Base-by-base conservation (phyloP, 2,113 vertebrate genomes). In the Neopipo cinnamomea region DNA sequence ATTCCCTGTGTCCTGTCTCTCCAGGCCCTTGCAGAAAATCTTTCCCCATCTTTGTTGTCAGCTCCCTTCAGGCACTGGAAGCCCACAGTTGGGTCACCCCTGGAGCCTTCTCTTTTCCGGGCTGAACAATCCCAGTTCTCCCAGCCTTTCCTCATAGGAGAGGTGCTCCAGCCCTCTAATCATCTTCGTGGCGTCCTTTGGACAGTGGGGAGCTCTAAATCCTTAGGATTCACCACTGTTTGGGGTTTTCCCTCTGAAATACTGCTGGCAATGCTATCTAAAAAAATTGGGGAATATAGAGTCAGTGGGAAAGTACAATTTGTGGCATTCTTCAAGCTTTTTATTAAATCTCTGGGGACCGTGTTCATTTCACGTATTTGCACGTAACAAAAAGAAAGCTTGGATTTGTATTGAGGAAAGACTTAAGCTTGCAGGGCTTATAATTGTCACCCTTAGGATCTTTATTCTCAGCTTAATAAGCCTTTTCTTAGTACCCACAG, bases 381-480 rank as follows among this genome's bases (percentile, higher is more conserved):
- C 37, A 59, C 0, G 0, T 72, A 84, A 71, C 49, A 63, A 61
- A 89, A 68, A 3, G 46, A 78, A 86, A 71, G 18, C 52, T 83
- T 58, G 70, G 65, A 39, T 72, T 96, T 89, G n/a, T 91, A 33
- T 25, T 52, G 74, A 92, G 83, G 33, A 85, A 73, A 79, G 37
- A 72, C 52, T 89, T 91, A 46, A 87, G 35, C 73, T 80, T 82
- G 27, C 50, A 66, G 53, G 49, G 37, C 62, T 95, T 72, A 19
- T 3, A 33, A 27, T 42, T 95, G 46, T 82, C 71, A 42, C 37
- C 42, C 37, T 56, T 49, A 55, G 2, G 1, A 28, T 82, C 90
- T 91, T 92, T 81, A 49, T 82, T 88, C 46, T 85, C 83, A 65
- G 15, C 62, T 63, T 91, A 93, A 83, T 94, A 91, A 94, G 73